phyloP scores from a whole-genome alignment of 2,888 invertebrate genomes.

The Kryphioiulus occultus region DNA sequence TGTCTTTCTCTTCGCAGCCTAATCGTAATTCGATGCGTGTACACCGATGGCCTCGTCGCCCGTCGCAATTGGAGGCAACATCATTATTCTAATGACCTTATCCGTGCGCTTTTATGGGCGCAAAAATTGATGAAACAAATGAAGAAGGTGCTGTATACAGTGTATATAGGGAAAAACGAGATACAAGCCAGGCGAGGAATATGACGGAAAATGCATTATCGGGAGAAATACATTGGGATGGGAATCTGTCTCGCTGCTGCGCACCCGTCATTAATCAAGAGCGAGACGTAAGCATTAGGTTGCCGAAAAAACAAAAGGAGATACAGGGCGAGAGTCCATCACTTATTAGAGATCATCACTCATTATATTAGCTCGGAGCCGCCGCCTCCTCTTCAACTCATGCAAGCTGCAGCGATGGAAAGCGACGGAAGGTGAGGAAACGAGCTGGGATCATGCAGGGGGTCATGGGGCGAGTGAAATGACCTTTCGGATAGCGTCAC shows the following conservation, averaged over 20 bases:
- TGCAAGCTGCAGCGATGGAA: not conserved
- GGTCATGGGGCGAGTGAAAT: not conserved
- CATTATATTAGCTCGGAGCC: not conserved
- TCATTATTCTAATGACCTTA: slow-evolving; percentile 26
- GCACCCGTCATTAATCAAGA: not conserved
- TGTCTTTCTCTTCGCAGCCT: not conserved
- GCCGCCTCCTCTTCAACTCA: not conserved
- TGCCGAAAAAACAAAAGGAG: slow-evolving; percentile 18
- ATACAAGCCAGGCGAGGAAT: not conserved
- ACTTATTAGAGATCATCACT: slow-evolving; percentile 20
- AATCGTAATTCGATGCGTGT: not conserved
- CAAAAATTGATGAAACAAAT: slow-evolving; percentile 25
- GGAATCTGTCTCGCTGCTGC: not conserved
- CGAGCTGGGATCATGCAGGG: not conserved
- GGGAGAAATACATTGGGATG: not conserved
- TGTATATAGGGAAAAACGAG: not conserved
- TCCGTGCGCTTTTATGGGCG: not conserved
- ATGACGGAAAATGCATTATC: slow-evolving; percentile 16
- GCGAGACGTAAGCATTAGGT: not conserved
- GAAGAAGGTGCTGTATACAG: not conserved
- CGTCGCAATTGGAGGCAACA: not conserved
- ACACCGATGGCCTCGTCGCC: not conserved
- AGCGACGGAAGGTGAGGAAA: not conserved
- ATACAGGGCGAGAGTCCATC: not conserved
- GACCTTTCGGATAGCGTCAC: not conserved